Percentiles rank a stretch among this genome's conserved stretches.
These are phyloP conservation scores for Clarias laeviceps DNA, from an alignment of 2,797 vertebrate species.

Conservation along the genomic window DNA sequence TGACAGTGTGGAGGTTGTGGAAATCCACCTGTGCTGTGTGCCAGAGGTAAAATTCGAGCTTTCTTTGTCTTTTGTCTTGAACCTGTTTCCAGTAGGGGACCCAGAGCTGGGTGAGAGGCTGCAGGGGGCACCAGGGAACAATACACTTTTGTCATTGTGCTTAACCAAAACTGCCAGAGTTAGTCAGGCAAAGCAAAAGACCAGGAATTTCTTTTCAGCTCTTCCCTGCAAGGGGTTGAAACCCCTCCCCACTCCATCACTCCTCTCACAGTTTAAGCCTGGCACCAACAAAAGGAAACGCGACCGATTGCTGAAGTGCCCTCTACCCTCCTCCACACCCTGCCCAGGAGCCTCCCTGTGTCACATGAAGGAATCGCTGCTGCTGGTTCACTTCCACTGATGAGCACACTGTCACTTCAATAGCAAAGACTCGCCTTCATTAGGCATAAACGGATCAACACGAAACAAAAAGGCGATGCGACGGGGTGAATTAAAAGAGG, in stretches of 20 bases:
- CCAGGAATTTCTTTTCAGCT: slow-evolving; percentile 45
- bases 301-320: slow-evolving; percentile 39
- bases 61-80: slow-evolving; percentile 45
- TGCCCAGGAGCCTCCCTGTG: slow-evolving; percentile 7
- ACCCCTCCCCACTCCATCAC: slow-evolving; percentile 23
- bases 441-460: not conserved
- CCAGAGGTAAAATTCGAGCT: slow-evolving; percentile 57
- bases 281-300: slow-evolving; percentile 47
- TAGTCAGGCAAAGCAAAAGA: slow-evolving; percentile 53
- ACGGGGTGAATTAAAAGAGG: not conserved
- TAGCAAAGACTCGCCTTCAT: not conserved
- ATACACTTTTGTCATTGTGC: slow-evolving; percentile 53
- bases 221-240: slow-evolving; percentile 46
- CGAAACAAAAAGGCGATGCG: not conserved
- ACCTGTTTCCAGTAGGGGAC: slow-evolving; percentile 43
- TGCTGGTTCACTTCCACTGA: slow-evolving; percentile 10
- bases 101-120: slow-evolving; percentile 34
- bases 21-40: slow-evolving; percentile 52
- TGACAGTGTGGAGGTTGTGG: not conserved
- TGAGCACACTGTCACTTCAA: not conserved
- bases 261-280: slow-evolving; percentile 34
- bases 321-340: slow-evolving; percentile 39
- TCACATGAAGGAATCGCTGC: not conserved
- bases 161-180: slow-evolving; percentile 46
- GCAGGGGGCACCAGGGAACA: slow-evolving; percentile 45